phyloP scores from a whole-genome alignment of 1,140 invertebrate genomes.

The Ceratina calcarata region DNA sequence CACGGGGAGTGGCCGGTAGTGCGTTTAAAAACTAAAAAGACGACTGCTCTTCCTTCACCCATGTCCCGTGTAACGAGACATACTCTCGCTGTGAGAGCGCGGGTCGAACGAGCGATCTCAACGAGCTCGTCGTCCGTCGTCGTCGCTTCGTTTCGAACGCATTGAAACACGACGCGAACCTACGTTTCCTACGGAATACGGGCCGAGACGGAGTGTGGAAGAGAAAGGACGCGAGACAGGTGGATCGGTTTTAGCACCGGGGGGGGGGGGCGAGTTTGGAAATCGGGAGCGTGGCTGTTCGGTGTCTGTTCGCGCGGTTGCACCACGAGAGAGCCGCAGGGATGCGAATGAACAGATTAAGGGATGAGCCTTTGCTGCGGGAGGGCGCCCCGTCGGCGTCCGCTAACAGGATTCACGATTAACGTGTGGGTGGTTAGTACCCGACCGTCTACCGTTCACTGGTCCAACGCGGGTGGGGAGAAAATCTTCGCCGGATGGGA shows the following conservation, averaged over 20 bases:
- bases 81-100: too few species aligned
- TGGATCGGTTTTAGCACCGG: constrained; percentile 46
- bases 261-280: constrained; percentile 57
- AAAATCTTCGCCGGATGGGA: constrained; percentile 51
- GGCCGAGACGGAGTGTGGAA: not conserved
- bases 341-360: constrained; percentile 81
- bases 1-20: not conserved
- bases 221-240: constrained; percentile 4
- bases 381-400: constrained; percentile 70
- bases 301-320: constrained; percentile 41
- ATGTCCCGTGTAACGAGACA: too few species aligned
- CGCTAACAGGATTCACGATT: constrained; percentile 79
- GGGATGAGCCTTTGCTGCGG: constrained; percentile 78
- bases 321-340: constrained; percentile 71
- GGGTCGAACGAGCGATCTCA: not conserved
- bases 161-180: too few species aligned
- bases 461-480: constrained; percentile 43
- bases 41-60: too few species aligned
- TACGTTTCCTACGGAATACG: not conserved
- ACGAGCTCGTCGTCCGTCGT: not conserved
- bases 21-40: not conserved
- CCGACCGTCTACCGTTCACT: constrained; percentile 70
- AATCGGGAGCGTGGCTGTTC: constrained; percentile 50
- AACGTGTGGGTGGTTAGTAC: constrained; percentile 76
- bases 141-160: not conserved